Evolutionary conservation across 1,140 invertebrate species (phyloP), one percentile per base, ranked within the genome.

Genomic region (Eupristina koningsbergeri): DNA sequence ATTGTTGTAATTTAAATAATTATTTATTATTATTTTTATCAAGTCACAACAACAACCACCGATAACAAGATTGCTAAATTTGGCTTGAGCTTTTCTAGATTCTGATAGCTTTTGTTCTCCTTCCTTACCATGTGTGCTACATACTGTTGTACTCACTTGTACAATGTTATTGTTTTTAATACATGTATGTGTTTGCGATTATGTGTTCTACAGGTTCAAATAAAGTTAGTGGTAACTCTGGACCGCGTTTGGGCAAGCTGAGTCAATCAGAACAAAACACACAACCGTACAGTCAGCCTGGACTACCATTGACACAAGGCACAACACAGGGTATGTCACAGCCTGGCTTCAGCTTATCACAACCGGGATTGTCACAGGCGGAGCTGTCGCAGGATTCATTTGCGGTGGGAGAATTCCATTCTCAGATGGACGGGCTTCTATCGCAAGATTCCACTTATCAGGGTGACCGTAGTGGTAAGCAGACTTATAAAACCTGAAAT

Each of bases 391-490:
- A 98, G 93, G 98, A 99, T 91, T 97, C 96, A 41, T 96, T 96
- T 88, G 94, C 96, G 63, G 94, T 94, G 84, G 96, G 96, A 85
- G 97, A 98, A 86, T 97, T 97, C 90, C 97, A 97, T 88, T 98
- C 97, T 45, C 98, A 98, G 92, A 97, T 97, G 93, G 98, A 99
- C 89, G 97, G 97, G 67, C 94, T 99, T 84, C 93, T 99, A 86
- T 99, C 98, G 8, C 98, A 99, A 93, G 98, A 99, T 92, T 98
- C 97, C 15, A 97, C 96, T 85, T 98, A 98, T 92, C 97, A 98
- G 92, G 96, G 95, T 73, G 96, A 96, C 87, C 93, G 96, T 80
- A 94, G 94, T 83, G 94, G 84, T 85, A 61, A 22, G n/a, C n/a
- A n/a, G n/a, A n/a, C n/a, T n/a, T n/a, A n/a, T n/a, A n/a, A n/a